Conservation (phyloP, 2,888 invertebrate species). For the Diabrotica balteata region DNA sequence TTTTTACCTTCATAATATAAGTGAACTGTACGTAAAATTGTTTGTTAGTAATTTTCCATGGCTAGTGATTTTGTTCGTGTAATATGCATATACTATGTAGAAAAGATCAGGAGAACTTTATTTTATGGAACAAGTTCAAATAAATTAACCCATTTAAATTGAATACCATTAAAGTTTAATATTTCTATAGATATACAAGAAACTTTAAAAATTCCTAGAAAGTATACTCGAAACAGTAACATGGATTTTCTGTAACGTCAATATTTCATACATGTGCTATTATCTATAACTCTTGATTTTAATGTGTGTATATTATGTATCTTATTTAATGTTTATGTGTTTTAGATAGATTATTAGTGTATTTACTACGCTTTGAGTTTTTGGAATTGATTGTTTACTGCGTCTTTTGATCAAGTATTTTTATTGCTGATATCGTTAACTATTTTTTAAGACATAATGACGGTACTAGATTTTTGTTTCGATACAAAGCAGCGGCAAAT, state of each 20-base stretch:
- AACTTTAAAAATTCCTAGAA: neutral
- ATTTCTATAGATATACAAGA: neutral
- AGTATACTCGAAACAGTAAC: neutral
- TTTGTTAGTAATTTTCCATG: neutral
- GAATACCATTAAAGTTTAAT: constrained; percentile 39
- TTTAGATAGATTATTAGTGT: too few species aligned
- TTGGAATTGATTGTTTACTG: too few species aligned
- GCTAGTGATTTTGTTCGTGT: neutral
- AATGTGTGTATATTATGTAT: too few species aligned
- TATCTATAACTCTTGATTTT: too few species aligned
- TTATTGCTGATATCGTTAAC: too few species aligned
- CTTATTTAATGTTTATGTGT: too few species aligned
- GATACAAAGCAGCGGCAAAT: too few species aligned
- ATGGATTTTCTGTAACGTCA: neutral
- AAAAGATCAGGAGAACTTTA: constrained; percentile 23
- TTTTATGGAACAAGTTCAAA: constrained; percentile 43
- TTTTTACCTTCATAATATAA: neutral
- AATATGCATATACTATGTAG: constrained; percentile 1
- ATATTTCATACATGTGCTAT: neutral
- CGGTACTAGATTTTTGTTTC: too few species aligned
- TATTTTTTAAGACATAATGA: too few species aligned
- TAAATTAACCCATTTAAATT: constrained; percentile 44
- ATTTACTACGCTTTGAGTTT: too few species aligned
- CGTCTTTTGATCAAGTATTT: too few species aligned
- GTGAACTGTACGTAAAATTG: neutral